Evolutionary conservation across 2,888 invertebrate species (phyloP).

Genomic region (Meandrusa payeni): DNA sequence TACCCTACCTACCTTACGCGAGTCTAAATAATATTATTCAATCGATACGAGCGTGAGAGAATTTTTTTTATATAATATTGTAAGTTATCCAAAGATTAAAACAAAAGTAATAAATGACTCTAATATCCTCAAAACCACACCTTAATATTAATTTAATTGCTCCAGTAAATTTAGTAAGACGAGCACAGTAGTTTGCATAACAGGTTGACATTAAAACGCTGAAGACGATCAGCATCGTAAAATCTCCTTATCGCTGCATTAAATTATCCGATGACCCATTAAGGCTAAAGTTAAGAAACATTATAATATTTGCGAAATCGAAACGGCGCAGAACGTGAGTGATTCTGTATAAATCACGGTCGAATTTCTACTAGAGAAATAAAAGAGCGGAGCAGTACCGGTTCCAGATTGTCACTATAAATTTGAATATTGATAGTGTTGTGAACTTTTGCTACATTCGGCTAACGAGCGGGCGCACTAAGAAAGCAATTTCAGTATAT

Average conservation of each 20-base stretch:
- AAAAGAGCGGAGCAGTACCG: slow-evolving; percentile 39
- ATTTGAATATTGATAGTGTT: slow-evolving; percentile 65
- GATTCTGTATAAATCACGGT: slow-evolving; percentile 39
- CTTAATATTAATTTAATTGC: slow-evolving; percentile 5
- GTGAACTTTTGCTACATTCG: slow-evolving; percentile 55
- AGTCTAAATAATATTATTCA: too few species aligned
- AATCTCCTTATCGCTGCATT: slow-evolving; percentile 18
- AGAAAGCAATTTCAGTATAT: slow-evolving; percentile 74
- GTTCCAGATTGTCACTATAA: slow-evolving; percentile 54
- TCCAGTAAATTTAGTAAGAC: slow-evolving; percentile 1
- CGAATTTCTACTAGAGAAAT: slow-evolving; percentile 29
- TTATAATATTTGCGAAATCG: slow-evolving; percentile 32
- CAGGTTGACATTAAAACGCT: slow-evolving; percentile 2
- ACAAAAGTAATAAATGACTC: not conserved
- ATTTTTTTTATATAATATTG: too few species aligned
- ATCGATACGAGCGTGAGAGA: too few species aligned
- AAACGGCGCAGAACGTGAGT: slow-evolving; percentile 31
- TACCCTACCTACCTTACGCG: too few species aligned
- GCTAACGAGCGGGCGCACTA: slow-evolving; percentile 63
- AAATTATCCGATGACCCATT: slow-evolving; percentile 34
- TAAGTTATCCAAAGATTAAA: too few species aligned
- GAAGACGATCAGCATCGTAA: slow-evolving; percentile 10
- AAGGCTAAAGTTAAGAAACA: slow-evolving; percentile 37
- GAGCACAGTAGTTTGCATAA: slow-evolving; percentile 6
- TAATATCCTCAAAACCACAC: not conserved